phyloP scores from a whole-genome alignment of 2,113 vertebrate species.

The Gallinago undulata region DNA sequence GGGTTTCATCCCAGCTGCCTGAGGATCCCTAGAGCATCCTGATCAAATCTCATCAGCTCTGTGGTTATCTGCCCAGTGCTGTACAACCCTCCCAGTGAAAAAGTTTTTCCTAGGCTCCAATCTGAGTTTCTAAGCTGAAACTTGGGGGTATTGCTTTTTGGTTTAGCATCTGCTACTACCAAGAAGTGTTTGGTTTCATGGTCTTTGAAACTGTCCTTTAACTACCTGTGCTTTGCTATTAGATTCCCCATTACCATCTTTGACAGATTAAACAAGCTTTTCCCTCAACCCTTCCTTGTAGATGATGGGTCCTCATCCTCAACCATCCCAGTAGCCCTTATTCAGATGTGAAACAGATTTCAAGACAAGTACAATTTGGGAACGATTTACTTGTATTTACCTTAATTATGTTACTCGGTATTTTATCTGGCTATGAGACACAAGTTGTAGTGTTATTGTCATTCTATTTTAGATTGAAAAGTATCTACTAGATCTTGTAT shows the following conservation, averaged over 20 bases:
- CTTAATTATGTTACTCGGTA: neutral
- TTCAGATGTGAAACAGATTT: neutral
- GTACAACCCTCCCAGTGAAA: neutral
- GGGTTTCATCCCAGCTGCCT: neutral
- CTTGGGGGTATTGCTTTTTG: neutral
- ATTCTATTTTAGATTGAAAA: neutral
- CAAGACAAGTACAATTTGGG: neutral
- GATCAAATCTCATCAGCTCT: neutral
- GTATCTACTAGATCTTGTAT: neutral
- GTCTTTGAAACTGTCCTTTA: neutral
- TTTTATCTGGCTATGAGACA: neutral
- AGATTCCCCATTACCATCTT: neutral
- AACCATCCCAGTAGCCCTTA: neutral
- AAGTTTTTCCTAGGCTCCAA: neutral
- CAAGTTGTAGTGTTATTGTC: neutral
- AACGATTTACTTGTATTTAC: neutral
- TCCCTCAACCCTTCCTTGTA: neutral
- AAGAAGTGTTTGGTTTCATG: neutral
- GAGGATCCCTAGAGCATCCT: neutral
- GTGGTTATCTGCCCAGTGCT: neutral
- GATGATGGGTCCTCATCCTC: neutral
- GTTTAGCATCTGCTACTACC: neutral
- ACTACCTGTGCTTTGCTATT: neutral
- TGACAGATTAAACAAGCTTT: neutral
- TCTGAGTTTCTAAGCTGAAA: neutral